These are phyloP conservation scores for Oncopodura yosiiana DNA, from an alignment of 1,140 invertebrate species.

Conservation along the genomic window DNA sequence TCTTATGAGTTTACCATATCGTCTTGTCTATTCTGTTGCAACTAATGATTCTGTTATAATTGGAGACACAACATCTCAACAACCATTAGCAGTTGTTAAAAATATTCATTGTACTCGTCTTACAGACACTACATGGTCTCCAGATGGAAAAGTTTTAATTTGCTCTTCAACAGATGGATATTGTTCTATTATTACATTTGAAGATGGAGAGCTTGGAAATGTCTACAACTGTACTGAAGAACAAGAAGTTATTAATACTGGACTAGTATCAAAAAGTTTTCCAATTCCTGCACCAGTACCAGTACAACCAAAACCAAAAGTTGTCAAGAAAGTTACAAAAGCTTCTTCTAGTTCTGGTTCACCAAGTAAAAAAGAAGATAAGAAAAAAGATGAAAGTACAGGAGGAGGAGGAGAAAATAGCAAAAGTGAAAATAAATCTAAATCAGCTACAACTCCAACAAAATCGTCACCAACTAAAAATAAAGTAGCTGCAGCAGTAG, in stretches of 20 bases:
- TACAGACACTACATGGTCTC: conserved; percentile 85
- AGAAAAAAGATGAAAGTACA: too few species aligned
- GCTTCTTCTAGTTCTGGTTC: too few species aligned
- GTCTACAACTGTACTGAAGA: neutral
- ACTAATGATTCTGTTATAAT: conserved; percentile 59
- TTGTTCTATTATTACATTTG: conserved; percentile 81
- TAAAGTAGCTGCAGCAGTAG: too few species aligned
- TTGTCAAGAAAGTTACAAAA: too few species aligned
- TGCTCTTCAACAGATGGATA: conserved; percentile 92
- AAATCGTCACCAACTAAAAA: too few species aligned
- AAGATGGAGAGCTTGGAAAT: conserved; percentile 69
- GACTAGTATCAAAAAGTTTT: neutral
- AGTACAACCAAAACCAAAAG: conserved; percentile 3
- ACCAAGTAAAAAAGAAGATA: too few species aligned
- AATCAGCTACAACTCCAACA: too few species aligned
- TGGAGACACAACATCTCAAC: conserved; percentile 72
- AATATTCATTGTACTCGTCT: conserved; percentile 90
- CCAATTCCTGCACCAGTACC: conserved; percentile 6
- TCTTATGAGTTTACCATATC: conserved; percentile 54
- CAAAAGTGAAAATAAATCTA: too few species aligned
- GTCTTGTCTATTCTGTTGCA: conserved; percentile 81
- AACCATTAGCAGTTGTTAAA: conserved; percentile 72
- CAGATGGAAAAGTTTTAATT: conserved; percentile 67
- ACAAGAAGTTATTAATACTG: neutral
- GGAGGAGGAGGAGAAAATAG: too few species aligned